Percentiles rank a stretch among this genome's conserved stretches.
These are phyloP conservation scores for Danio kyathit DNA, from an alignment of 2,797 vertebrate genomes.

Conservation along the genomic window DNA sequence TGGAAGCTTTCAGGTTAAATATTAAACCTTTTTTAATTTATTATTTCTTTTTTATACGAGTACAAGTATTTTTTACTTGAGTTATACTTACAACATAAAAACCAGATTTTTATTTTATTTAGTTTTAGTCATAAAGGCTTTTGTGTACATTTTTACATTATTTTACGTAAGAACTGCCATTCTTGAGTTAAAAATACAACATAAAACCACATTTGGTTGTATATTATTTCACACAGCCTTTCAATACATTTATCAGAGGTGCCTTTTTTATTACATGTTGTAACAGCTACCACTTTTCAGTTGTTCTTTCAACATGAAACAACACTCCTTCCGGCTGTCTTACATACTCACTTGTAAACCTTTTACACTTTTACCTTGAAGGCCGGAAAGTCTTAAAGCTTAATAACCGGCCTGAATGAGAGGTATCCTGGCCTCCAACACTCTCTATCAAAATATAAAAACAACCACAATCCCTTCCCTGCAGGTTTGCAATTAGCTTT, in stretches of 20 bases:
- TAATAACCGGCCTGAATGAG: conserved; percentile 19
- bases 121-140: neutral
- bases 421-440: neutral
- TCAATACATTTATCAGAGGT: conserved; percentile 2
- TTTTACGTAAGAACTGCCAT: neutral
- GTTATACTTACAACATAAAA: too few relatives aligned
- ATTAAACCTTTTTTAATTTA: too few relatives aligned
- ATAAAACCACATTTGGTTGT: neutral
- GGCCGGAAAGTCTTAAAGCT: conserved; percentile 34
- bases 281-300: conserved; percentile 9
- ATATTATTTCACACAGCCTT: neutral
- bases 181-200: neutral
- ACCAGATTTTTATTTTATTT: too few relatives aligned
- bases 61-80: too few relatives aligned
- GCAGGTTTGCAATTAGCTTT: neutral
- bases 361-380: conserved; percentile 36
- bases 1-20: neutral
- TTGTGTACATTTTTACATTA: neutral
- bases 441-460: conserved; percentile 15
- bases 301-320: conserved; percentile 10
- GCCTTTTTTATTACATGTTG: conserved; percentile 10
- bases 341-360: conserved; percentile 23
- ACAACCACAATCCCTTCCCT: neutral
- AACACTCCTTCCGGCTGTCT: neutral
- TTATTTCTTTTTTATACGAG: too few relatives aligned